Base-by-base conservation (phyloP, 2,888 invertebrate species). In the Actias luna region DNA sequence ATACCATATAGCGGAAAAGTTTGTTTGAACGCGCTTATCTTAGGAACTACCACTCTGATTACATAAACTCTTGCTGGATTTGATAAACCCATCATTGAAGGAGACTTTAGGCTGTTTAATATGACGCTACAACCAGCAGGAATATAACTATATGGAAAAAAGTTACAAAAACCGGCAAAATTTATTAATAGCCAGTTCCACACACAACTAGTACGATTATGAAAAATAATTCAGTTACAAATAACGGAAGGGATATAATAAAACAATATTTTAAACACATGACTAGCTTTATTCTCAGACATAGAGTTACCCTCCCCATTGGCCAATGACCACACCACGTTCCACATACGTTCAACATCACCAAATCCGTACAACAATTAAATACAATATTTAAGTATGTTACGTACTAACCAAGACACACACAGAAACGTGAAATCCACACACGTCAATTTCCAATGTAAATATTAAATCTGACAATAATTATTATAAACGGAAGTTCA, bases 271-370 rank as follows among this genome's bases (percentile, higher is more conserved):
- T 63, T 82, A 87, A 89, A 91, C 92, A 92, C 91, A 88, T 92
- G 89, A 92, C 92, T 92, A 92, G 92, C 83, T 91, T 92, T 92
- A 91, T 89, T 89, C 80, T 82, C 86, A 83, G 89, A 91, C 86
- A 82, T 75, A 75, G n/a, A n/a, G 14, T 1, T 74, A 75, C 77
- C 74, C 66, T 67, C 67, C 64, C 65, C 69, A 70, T 69, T 68
- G 74, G 76, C 8, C 33, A n/a, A n/a, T 33, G 5, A 7, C 33
- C 33, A 5, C 33, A 5, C 33, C 33, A 5, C 33, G 5, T 8
- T 8, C 33, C 78, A 77, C 76, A 77, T 75, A 69, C 70, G 73
- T 70, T 66, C 75, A 76, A 70, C 76, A 72, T 70, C 69, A 71
- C 74, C 75, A 69, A 70, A 73, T 74, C 75, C 72, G 68, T 74